A percentile compares a stretch with the other conserved stretches of the same genome.
phyloP scores from a whole-genome alignment of 1,140 invertebrate species.

The Babylonia areolata region DNA sequence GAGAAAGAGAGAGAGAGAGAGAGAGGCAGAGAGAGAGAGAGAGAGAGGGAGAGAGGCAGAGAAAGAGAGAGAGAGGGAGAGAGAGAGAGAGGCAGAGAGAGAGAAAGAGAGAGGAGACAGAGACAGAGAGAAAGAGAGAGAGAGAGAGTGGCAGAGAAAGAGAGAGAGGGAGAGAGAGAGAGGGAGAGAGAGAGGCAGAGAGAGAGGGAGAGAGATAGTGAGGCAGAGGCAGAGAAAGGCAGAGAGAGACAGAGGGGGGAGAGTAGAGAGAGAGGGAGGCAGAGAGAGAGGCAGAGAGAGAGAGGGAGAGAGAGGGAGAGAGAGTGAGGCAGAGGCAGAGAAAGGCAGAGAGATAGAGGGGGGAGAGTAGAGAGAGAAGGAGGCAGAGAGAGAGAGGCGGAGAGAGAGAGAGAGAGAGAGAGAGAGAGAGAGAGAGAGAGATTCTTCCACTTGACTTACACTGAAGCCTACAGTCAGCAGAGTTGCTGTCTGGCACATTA shows the following conservation, averaged over 20 bases:
- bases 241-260: background rate
- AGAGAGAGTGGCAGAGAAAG: background rate
- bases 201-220: background rate
- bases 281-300: background rate
- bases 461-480: too few relatives aligned
- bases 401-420: background rate
- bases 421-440: background rate
- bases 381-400: background rate
- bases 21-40: background rate
- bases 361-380: background rate
- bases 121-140: background rate
- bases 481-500: too few relatives aligned
- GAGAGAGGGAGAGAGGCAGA: background rate
- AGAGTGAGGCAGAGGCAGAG: background rate
- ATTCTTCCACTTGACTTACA: too few relatives aligned
- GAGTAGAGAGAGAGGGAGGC: background rate
- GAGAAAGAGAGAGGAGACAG: background rate
- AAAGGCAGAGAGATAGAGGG: background rate
- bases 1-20: background rate
- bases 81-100: background rate
- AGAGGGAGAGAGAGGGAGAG: background rate
- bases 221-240: slow-evolving; percentile 11
- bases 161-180: background rate
- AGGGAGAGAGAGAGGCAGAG: too few relatives aligned
- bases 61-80: too few relatives aligned